Base-by-base conservation (phyloP, 92 coral and sea anemone species). In the Desmophyllum pertusum region DNA sequence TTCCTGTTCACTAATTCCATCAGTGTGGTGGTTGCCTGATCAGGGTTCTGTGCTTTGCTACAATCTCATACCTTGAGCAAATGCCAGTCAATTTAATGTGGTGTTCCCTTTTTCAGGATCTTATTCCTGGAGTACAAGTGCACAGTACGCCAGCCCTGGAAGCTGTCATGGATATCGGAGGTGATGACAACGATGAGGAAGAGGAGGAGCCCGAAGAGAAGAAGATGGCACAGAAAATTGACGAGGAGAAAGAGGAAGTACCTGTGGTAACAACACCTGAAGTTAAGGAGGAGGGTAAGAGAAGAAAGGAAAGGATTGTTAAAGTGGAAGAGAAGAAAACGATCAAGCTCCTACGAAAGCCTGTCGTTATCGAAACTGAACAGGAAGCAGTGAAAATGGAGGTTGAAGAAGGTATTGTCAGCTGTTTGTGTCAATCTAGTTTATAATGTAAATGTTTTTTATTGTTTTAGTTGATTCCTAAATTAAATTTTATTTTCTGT, bases 81-180 rank as follows among this genome's bases (percentile, higher is more conserved):
- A 2, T 57, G 64, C 11, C 6, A 57, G 25, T 57, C 2, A 25
- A 57, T 27, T 57, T 36, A 30, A 37, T 35, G 48, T 19, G 18
- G 30, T 76, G 33, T 53, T 79, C 27, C 2, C 23, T 78, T 15
- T 37, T 31, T 10, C 42, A 96, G 99, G 98, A 91, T 42, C 83
- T 96, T 15, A 96, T 96, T 64, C 99, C 99, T 41, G 99, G 92
- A 55, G 99, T 96, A 4, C 99, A 96, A 83, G 93, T 96, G 15
- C 98, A 93, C 61, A 75, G 93, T 27, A 96, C 99, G 1, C 96
- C 98, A 35, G 99, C 99, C 1, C 81, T 96, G 80, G 99, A 96
- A 57, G 99, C 99, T 21, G 91, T 96, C 75, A 96, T 96, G 99
- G 98, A 94, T 66, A 84, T 96, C 46, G 98, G 95, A n/a, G 92